Conservation (phyloP, 2,888 invertebrate species). For the Glyphotaelius pellucidus region DNA sequence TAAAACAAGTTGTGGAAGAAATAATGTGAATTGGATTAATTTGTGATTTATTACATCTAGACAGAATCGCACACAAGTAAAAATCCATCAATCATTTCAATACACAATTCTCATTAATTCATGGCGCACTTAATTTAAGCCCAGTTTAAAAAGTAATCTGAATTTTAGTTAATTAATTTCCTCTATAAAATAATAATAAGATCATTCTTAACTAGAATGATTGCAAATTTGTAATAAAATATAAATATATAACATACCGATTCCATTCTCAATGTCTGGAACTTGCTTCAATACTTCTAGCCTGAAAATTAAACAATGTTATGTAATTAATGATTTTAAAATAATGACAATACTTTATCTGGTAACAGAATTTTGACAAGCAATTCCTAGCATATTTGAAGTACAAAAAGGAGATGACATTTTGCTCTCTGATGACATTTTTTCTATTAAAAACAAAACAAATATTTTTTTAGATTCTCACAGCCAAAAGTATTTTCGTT, state of each 20-base stretch:
- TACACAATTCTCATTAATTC: neutral
- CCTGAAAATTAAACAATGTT: constrained; percentile 69
- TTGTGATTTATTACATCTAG: no score
- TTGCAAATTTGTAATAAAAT: no score
- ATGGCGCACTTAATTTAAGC: neutral
- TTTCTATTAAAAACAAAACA: no score
- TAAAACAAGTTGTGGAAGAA: neutral
- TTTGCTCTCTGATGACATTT: no score
- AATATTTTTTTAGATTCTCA: no score
- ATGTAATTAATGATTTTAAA: no score
- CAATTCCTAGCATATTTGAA: no score
- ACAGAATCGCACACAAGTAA: neutral
- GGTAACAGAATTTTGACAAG: neutral
- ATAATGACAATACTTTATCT: neutral
- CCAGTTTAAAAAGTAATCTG: neutral
- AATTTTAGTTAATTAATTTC: no score
- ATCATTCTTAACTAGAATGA: no score
- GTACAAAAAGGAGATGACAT: no score
- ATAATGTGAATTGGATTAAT: neutral
- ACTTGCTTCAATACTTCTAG: constrained; percentile 77
- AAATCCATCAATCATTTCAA: neutral
- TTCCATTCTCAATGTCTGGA: constrained; percentile 75
- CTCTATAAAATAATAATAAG: no score
- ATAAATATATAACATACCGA: constrained; percentile 70
- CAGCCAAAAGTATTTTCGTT: no score